phyloP scores from a whole-genome alignment of 2,797 vertebrate genomes.

The Nyctalus aviator region DNA sequence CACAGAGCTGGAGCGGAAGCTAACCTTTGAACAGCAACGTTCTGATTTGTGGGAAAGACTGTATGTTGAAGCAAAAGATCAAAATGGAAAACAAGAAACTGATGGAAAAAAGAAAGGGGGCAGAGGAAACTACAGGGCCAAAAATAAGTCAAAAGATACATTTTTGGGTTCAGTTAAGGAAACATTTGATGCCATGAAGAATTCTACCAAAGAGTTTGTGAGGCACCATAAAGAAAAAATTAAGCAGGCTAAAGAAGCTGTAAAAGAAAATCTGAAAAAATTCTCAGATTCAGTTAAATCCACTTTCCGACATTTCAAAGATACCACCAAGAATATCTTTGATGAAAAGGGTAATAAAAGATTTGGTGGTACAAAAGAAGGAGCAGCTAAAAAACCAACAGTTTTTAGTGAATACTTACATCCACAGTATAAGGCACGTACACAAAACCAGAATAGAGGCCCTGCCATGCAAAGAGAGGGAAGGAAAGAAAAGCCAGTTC shows the following conservation, averaged over 20 bases:
- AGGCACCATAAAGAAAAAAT: constrained; percentile 99
- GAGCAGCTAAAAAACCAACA: constrained; percentile 86
- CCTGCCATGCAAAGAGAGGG: constrained; percentile 79
- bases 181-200: constrained; percentile 98
- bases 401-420: constrained; percentile 83
- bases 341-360: constrained; percentile 90
- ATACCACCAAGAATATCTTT: constrained; percentile 93
- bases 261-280: constrained; percentile 97
- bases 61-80: constrained; percentile 95
- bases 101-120: constrained; percentile 79
- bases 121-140: constrained; percentile 86
- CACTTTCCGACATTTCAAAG: constrained; percentile 96
- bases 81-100: constrained; percentile 90
- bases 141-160: constrained; percentile 90
- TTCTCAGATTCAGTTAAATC: constrained; percentile 98
- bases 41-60: constrained; percentile 98
- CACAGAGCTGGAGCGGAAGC: constrained; percentile 93
- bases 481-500: constrained; percentile 71
- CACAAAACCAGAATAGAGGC: constrained; percentile 85
- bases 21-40: constrained; percentile 96
- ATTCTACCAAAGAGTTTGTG: constrained; percentile 98
- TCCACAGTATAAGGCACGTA: constrained; percentile 79
- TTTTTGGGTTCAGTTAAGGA: constrained; percentile 95
- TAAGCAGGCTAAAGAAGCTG: constrained; percentile 97
- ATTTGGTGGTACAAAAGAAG: constrained; percentile 79